Evolutionary conservation across 2,113 vertebrate species (phyloP).

Genomic region (Festucalex cinctus): DNA sequence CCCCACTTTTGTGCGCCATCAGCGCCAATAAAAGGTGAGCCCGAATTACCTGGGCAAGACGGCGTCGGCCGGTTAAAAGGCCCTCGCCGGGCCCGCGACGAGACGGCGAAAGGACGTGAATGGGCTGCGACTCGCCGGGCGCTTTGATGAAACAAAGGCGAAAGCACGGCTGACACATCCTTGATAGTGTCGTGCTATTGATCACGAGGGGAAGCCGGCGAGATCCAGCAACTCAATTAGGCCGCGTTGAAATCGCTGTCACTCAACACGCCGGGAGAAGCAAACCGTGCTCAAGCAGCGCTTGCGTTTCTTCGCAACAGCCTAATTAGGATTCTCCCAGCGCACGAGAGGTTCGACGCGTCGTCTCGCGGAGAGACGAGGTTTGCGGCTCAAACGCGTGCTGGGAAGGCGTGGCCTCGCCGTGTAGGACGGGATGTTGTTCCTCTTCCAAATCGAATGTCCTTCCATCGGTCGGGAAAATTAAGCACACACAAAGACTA

Average conservation of each 20-base stretch:
- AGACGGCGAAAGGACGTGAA: slow-evolving; percentile 17
- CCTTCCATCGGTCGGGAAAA: not conserved
- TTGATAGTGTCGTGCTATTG: slow-evolving; percentile 62
- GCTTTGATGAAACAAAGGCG: slow-evolving; percentile 53
- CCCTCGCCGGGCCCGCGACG: slow-evolving; percentile 19
- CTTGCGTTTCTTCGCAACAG: not conserved
- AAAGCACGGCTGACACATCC: slow-evolving; percentile 50
- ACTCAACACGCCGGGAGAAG: slow-evolving; percentile 30
- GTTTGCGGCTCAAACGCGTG: not conserved
- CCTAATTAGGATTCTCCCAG: slow-evolving; percentile 25
- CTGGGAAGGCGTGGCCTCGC: not conserved
- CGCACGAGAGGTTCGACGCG: not conserved
- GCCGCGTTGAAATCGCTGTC: slow-evolving; percentile 56
- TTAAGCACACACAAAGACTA: not conserved
- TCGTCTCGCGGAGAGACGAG: not conserved
- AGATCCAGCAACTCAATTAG: slow-evolving; percentile 58
- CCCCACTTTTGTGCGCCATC: slow-evolving; percentile 39
- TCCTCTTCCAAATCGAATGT: not conserved
- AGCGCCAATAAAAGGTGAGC: slow-evolving; percentile 52
- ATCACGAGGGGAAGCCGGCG: slow-evolving; percentile 47
- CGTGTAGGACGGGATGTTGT: not conserved
- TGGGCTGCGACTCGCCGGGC: slow-evolving; percentile 23
- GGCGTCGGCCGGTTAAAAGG: slow-evolving; percentile 48
- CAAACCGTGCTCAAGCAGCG: not conserved
- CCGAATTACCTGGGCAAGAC: slow-evolving; percentile 53